Conservation (phyloP, 2,797 vertebrate genomes). For the Semaprochilodus insignis region DNA sequence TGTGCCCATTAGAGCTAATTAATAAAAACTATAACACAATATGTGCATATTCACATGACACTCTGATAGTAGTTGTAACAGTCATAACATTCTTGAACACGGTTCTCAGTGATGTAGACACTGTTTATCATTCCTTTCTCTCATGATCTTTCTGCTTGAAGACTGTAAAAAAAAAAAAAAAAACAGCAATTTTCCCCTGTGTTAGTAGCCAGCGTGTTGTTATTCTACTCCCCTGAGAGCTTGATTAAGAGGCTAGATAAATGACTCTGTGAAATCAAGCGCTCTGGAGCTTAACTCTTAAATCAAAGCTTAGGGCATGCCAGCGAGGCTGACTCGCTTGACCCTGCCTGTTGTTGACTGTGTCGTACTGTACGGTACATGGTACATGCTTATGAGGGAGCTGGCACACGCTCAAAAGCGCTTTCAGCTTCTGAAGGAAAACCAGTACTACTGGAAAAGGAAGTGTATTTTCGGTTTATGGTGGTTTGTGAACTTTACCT, state of each 20-base stretch:
- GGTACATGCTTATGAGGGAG: constrained; percentile 41
- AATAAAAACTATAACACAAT: neutral
- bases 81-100: neutral
- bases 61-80: neutral
- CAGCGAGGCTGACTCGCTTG: constrained; percentile 33
- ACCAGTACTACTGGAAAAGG: neutral
- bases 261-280: constrained; percentile 49
- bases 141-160: constrained; percentile 19
- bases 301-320: constrained; percentile 48
- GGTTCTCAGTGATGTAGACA: neutral
- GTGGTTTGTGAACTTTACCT: neutral
- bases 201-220: constrained; percentile 42
- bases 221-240: constrained; percentile 45
- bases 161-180: constrained; percentile 11
- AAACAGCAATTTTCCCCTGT: constrained; percentile 18
- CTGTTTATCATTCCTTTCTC: constrained; percentile 31
- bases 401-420: constrained; percentile 16
- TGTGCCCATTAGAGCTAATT: neutral
- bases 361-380: constrained; percentile 49
- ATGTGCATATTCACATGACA: neutral
- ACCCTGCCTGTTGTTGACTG: constrained; percentile 37
- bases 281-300: constrained; percentile 43
- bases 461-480: neutral
- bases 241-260: constrained; percentile 51
- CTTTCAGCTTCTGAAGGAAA: constrained; percentile 22